Evolutionary conservation across 2,888 invertebrate genomes (phyloP).

Genomic region (Exephanes ischioxanthus): DNA sequence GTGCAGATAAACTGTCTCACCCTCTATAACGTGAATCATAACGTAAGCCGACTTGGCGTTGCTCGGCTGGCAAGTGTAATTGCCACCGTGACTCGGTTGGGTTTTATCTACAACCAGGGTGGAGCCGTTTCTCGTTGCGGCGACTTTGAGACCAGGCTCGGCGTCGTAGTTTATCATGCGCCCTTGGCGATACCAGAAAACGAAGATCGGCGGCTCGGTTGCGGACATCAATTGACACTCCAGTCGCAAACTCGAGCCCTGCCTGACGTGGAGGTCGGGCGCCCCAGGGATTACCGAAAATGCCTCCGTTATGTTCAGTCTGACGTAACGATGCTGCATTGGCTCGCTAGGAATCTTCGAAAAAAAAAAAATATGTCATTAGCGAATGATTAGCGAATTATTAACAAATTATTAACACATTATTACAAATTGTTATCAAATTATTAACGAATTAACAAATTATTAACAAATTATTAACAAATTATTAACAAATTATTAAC

Average conservation of each 20-base stretch:
- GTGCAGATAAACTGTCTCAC: constrained; percentile 61
- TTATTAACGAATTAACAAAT: no score
- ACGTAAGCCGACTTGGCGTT: constrained; percentile 76
- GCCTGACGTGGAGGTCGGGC: constrained; percentile 90
- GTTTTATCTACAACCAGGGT: constrained; percentile 79
- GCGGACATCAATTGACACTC: constrained; percentile 90
- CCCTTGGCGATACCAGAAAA: constrained; percentile 94
- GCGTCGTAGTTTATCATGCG: constrained; percentile 94
- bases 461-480: background rate
- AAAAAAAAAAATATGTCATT: background rate
- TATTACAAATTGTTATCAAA: no score
- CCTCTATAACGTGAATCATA: constrained; percentile 78
- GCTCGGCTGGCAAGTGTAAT: constrained; percentile 81
- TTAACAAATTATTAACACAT: no score
- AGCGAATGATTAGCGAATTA: background rate
- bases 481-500: background rate
- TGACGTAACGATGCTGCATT: constrained; percentile 68
- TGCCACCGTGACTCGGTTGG: constrained; percentile 81
- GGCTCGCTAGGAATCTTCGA: constrained; percentile 19
- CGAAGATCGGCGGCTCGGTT: constrained; percentile 90
- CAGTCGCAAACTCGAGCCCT: constrained; percentile 90
- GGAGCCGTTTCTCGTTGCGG: constrained; percentile 83
- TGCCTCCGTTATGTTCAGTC: constrained; percentile 86
- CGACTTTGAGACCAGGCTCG: constrained; percentile 86
- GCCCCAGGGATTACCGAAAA: constrained; percentile 90